Percentiles rank a stretch among this genome's conserved stretches.
Evolutionary conservation across 2,797 vertebrate genomes (phyloP).

Genomic region (Phataginus tricuspis): DNA sequence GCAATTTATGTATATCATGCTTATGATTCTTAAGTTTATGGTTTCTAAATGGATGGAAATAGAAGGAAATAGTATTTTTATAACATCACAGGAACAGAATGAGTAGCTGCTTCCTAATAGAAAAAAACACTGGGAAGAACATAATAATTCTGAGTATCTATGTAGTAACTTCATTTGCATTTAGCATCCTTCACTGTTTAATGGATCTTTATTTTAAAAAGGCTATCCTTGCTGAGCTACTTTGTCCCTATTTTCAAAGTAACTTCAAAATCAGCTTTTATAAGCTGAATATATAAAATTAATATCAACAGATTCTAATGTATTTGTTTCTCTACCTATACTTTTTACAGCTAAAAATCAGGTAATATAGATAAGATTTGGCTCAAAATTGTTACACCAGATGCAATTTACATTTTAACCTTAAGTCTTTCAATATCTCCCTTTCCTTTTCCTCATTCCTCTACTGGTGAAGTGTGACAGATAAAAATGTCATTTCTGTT

Average conservation of each 20-base stretch:
- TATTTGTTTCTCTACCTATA: not conserved
- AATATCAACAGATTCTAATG: not conserved
- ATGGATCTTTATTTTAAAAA: not conserved
- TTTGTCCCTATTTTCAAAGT: not conserved
- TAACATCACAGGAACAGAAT: not conserved
- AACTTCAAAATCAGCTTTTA: not conserved
- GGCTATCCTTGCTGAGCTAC: not conserved
- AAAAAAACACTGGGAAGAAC: not conserved
- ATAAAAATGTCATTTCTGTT: slow-evolving; percentile 63
- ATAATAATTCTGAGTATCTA: not conserved
- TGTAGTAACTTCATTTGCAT: not conserved
- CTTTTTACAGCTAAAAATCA: slow-evolving; percentile 35
- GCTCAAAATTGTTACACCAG: not conserved
- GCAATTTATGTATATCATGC: not conserved
- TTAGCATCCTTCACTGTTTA: not conserved
- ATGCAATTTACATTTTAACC: slow-evolving; percentile 24
- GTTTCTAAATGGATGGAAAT: not conserved
- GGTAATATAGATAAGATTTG: not conserved
- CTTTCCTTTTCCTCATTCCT: slow-evolving; percentile 27
- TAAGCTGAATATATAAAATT: not conserved
- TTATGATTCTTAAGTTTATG: not conserved
- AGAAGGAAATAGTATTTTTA: not conserved
- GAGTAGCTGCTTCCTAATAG: not conserved
- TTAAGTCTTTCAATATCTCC: not conserved
- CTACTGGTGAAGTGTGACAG: slow-evolving; percentile 41